phyloP scores from a whole-genome alignment of 2,888 invertebrate species.

The Lapara coniferarum region DNA sequence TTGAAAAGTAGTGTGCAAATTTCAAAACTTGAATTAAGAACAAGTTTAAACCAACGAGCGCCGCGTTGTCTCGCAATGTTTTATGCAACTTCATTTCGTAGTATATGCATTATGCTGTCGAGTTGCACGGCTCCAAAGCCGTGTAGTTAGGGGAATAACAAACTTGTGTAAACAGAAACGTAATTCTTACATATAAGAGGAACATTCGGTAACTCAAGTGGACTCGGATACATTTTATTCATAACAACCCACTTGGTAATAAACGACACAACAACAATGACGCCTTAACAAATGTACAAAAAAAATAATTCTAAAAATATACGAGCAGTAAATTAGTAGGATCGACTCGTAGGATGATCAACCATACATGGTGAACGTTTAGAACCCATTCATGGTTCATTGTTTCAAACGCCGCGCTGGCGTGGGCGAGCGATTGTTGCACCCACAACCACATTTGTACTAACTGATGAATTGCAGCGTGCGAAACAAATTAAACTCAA shows the following conservation, averaged over 20 bases:
- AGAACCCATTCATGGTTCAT: constrained; percentile 60
- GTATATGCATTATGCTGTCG: constrained; percentile 14
- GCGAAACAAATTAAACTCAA: constrained; percentile 68
- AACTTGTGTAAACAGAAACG: background rate
- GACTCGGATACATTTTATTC: background rate
- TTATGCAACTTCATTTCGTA: constrained; percentile 8
- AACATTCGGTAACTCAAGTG: background rate
- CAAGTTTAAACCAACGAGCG: background rate
- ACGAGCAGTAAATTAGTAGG: constrained; percentile 51
- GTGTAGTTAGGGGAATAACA: background rate
- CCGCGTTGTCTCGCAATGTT: constrained; percentile 8
- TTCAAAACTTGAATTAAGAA: background rate
- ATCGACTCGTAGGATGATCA: constrained; percentile 58
- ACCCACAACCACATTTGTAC: constrained; percentile 62
- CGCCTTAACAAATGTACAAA: background rate
- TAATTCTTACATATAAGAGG: background rate
- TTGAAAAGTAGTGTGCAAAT: background rate
- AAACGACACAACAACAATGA: background rate
- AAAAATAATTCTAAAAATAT: constrained; percentile 24
- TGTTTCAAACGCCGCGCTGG: constrained; percentile 55
- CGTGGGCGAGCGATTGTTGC: constrained; percentile 72
- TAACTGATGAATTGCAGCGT: constrained; percentile 67
- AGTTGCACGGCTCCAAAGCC: background rate
- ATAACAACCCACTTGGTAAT: background rate
- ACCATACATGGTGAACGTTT: constrained; percentile 58